Conservation (phyloP, 2,113 vertebrate species). For the Sigmodon hispidus region DNA sequence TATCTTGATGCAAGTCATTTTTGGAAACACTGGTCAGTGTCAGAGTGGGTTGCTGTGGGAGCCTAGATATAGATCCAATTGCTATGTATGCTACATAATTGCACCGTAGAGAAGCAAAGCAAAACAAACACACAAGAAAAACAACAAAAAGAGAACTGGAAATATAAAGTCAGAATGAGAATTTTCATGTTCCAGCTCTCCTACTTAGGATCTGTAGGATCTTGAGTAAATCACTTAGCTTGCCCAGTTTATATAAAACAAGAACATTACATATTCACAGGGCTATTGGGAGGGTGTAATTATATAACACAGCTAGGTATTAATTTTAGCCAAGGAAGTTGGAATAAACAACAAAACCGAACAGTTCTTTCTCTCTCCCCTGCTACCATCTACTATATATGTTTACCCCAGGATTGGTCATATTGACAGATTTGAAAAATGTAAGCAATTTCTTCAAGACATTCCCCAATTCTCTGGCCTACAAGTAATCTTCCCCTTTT, state of each 20-base stretch:
- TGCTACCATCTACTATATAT: not conserved
- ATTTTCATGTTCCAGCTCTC: constrained; percentile 38
- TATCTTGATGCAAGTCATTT: not conserved
- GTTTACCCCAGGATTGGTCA: constrained; percentile 65
- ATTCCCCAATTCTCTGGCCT: constrained; percentile 70
- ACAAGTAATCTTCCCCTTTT: constrained; percentile 68
- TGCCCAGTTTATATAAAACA: constrained; percentile 36
- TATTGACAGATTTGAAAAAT: constrained; percentile 81
- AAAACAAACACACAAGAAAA: not conserved
- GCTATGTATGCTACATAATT: not conserved
- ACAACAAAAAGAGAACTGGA: not conserved
- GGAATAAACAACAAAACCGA: constrained; percentile 41
- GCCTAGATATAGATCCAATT: not conserved
- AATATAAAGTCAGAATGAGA: not conserved
- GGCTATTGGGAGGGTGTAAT: not conserved
- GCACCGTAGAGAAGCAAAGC: not conserved
- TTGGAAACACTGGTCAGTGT: not conserved
- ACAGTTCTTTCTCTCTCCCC: not conserved
- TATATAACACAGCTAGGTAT: not conserved
- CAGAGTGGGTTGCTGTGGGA: not conserved
- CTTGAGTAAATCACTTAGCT: constrained; percentile 52
- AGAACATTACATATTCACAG: constrained; percentile 27
- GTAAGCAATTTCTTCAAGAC: constrained; percentile 77
- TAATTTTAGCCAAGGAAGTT: constrained; percentile 44
- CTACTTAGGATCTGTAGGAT: constrained; percentile 15